Conservation (phyloP, 2,888 invertebrate genomes). For the Erpobdella octoculata region DNA sequence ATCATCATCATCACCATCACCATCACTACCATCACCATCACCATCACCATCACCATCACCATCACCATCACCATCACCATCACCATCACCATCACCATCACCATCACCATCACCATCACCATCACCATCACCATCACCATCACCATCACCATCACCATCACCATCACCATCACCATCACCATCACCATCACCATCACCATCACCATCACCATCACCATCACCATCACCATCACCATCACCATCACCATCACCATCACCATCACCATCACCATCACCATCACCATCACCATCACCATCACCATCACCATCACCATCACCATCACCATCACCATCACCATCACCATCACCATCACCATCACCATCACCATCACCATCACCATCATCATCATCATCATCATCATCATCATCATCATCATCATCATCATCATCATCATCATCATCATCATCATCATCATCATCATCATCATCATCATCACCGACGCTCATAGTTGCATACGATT, state of each 20-base stretch:
- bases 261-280: constrained; percentile 4
- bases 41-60: not conserved
- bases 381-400: constrained; percentile 21
- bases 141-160: not conserved
- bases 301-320: constrained; percentile 12
- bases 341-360: not conserved
- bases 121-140: not conserved
- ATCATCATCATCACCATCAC: not conserved
- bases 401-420: constrained; percentile 23
- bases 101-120: not conserved
- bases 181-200: constrained; percentile 16
- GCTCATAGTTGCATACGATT: constrained; percentile 1
- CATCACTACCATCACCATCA: not conserved
- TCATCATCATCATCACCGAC: not conserved
- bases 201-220: constrained; percentile 15
- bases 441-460: constrained; percentile 7
- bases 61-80: not conserved
- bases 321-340: no score
- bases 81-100: not conserved
- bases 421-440: constrained; percentile 23
- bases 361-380: constrained; percentile 15
- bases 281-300: constrained; percentile 10
- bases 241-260: constrained; percentile 12
- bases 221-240: not conserved
- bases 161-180: constrained; percentile 8